A percentile compares a stretch with the other conserved stretches of the same genome.
These are phyloP conservation scores for Tetragonula carbonaria DNA, from an alignment of 2,888 invertebrate species.

Conservation along the genomic window DNA sequence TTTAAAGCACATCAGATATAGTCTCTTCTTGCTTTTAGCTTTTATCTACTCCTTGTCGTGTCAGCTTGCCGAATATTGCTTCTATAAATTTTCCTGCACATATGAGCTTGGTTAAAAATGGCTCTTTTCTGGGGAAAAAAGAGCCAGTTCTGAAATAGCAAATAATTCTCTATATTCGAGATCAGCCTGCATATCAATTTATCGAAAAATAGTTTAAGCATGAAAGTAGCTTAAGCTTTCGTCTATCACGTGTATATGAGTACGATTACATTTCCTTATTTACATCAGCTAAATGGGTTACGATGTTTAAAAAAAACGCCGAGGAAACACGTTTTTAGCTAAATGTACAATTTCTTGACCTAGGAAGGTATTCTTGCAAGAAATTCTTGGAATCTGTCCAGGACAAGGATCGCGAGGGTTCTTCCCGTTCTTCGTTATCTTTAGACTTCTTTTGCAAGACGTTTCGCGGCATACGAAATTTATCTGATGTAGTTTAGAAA, in stretches of 20 bases:
- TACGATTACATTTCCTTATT: neutral
- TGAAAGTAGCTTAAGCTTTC: neutral
- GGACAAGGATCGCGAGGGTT: neutral
- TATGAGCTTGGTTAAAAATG: conserved; percentile 6
- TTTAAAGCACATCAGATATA: neutral
- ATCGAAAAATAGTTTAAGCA: conserved; percentile 16
- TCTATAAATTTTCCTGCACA: conserved; percentile 47
- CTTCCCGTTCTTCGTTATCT: neutral
- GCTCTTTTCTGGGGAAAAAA: neutral
- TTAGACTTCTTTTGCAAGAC: neutral
- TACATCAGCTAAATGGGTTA: neutral
- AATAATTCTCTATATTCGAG: conserved; percentile 31
- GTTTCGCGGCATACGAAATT: neutral
- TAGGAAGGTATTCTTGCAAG: neutral
- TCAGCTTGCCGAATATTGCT: conserved; percentile 42
- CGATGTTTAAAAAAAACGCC: conserved; percentile 12
- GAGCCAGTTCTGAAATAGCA: neutral
- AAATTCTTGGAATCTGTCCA: neutral
- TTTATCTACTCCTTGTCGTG: neutral
- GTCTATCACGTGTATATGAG: neutral
- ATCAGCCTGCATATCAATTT: too few relatives aligned
- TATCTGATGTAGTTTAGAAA: neutral
- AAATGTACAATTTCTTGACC: neutral
- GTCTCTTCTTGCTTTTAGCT: conserved; percentile 1
- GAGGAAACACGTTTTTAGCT: neutral